These are phyloP conservation scores for Myathropa florea DNA, from an alignment of 2,888 invertebrate genomes.

Conservation along the genomic window DNA sequence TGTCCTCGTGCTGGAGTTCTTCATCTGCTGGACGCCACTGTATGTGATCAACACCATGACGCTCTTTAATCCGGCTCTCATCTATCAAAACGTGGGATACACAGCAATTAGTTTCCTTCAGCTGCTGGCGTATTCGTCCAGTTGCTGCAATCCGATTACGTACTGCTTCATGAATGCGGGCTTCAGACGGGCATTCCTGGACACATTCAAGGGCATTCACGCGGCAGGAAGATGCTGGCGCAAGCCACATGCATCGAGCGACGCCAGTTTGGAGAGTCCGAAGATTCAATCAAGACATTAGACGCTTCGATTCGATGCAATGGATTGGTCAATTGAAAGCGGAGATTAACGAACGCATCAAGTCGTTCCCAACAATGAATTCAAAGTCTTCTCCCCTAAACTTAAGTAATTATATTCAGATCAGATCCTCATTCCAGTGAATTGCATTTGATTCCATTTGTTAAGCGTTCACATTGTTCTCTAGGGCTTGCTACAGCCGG, in stretches of 20 bases:
- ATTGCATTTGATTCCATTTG: neutral
- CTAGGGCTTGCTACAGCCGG: neutral
- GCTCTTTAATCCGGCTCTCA: conserved; percentile 86
- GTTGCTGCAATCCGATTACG: conserved; percentile 94
- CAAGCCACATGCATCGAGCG: conserved; percentile 72
- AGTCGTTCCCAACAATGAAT: neutral
- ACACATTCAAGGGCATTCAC: conserved; percentile 84
- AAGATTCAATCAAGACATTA: conserved; percentile 47
- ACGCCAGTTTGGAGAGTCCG: conserved; percentile 47
- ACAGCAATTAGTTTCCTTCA: conserved; percentile 88
- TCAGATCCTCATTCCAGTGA: neutral
- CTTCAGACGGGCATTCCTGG: conserved; percentile 90
- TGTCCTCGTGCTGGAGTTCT: conserved; percentile 94
- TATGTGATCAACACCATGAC: conserved; percentile 89
- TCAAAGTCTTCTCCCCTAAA: neutral
- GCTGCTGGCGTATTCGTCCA: conserved; percentile 89
- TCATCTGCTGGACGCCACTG: conserved; percentile 94
- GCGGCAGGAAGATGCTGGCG: conserved; percentile 74
- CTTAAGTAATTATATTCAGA: neutral
- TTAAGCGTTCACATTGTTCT: neutral
- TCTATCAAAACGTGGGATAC: conserved; percentile 87
- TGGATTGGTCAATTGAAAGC: neutral
- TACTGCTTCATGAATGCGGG: conserved; percentile 96
- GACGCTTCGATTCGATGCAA: neutral
- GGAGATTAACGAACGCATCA: no score